Percentiles rank a stretch among this genome's conserved stretches.
Conservation (phyloP, 2,888 invertebrate species). For the Lasius fuliginosus region DNA sequence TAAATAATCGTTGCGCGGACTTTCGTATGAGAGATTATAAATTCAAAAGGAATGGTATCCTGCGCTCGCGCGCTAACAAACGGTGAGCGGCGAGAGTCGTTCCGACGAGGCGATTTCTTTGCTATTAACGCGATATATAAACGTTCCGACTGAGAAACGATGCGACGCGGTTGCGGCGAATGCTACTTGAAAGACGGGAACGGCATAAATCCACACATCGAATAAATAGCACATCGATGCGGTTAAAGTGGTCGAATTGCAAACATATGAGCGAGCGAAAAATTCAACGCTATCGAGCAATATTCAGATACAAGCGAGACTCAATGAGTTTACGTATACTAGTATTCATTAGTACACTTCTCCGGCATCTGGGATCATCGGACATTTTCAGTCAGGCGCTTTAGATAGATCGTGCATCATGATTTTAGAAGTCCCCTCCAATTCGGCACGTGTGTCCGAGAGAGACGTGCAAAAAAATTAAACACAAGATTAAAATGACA, state of each 20-base stretch:
- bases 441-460: neutral
- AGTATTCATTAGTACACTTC: neutral
- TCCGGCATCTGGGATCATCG: neutral
- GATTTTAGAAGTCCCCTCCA: neutral
- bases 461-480: neutral
- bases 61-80: conserved; percentile 61
- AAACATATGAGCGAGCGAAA: neutral
- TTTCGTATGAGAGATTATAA: conserved; percentile 67
- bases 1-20: conserved; percentile 68
- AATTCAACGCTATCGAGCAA: neutral
- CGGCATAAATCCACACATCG: neutral
- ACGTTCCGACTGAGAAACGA: conserved; percentile 32
- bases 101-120: conserved; percentile 60
- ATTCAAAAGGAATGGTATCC: conserved; percentile 65
- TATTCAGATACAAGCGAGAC: neutral
- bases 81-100: conserved; percentile 29
- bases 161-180: conserved; percentile 13
- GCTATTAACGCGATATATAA: conserved; percentile 62
- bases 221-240: neutral
- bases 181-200: neutral
- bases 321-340: neutral
- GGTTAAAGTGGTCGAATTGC: neutral
- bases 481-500: neutral
- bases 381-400: neutral
- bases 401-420: neutral